Base-by-base conservation (phyloP, 1,140 invertebrate genomes). In the Eriosoma lanigerum region DNA sequence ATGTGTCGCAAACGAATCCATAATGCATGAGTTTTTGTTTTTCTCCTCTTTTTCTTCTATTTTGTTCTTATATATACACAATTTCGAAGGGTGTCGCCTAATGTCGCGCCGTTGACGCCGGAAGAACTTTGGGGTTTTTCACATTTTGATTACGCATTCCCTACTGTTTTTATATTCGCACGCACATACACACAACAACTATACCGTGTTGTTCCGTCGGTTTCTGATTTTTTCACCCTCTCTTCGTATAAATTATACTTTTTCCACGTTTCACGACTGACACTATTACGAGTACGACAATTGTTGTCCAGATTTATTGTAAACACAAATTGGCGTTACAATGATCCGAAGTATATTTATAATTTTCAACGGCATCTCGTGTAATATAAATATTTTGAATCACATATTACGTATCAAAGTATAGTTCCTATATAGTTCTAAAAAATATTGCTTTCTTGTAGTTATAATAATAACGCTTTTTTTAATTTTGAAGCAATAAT, bases 121-220 rank as follows among this genome's bases (percentile, higher is more conserved):
- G 75, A 78, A 78, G 60, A 78, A 78, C 75, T 78, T 78, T 62
- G 75, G 56, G 56, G 75, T 78, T 78, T 78, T 62, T 78, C 56
- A 46, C 75, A 78, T 38, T 62, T 62, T 78, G 75, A 78, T 78
- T 78, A 78, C 75, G 75, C 52, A 62, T 60, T 78, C 56, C 54
- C 38, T 60, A 24, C 48, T 13, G 68, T 50, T 72, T 50, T 72
- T 72, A 46, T 78, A 48, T 29, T 15, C 44, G n/a, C 38, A 15
- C 26, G n/a, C 29, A 19, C 54, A 26, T 8, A n/a, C 4, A 52
- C 50, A 21, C 17, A 17, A 19, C 73, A 0, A 10, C 44, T 19
- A 56, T n/a, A 32, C 68, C 4, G 70, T 29, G 29, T 54, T 29
- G 32, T 38, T 8, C 24, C 26, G 48, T 54, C 26, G 13, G 21